These are phyloP conservation scores for Sapayoa aenigma DNA, from an alignment of 2,113 vertebrate genomes.

Conservation along the genomic window DNA sequence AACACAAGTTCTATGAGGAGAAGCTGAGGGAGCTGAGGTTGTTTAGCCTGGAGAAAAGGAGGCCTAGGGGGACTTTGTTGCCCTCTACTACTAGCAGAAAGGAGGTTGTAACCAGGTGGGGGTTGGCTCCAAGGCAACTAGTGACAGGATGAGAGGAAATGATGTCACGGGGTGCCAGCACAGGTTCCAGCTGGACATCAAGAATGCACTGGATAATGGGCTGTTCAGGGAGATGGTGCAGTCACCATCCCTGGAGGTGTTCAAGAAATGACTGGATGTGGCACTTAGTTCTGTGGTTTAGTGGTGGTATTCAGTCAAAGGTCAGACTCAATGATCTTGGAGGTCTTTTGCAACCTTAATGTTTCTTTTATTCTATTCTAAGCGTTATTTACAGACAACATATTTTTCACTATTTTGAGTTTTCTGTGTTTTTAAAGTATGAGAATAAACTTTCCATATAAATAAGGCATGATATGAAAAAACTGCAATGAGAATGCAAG, in stretches of 20 bases:
- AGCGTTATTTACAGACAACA: background rate
- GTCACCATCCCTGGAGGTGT: background rate
- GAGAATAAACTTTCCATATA: background rate
- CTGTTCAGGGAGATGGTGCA: background rate
- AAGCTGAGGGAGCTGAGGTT: background rate
- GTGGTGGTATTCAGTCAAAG: background rate
- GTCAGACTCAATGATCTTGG: background rate
- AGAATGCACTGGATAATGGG: background rate
- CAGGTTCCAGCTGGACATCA: background rate
- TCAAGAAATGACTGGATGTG: background rate
- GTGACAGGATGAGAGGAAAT: background rate
- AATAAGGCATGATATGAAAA: constrained; percentile 11
- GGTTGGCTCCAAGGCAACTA: background rate
- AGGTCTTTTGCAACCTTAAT: background rate
- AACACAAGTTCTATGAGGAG: too few relatives aligned
- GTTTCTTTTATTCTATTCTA: background rate
- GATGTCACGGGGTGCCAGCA: background rate
- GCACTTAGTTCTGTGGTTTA: background rate
- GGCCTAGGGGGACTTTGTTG: too few relatives aligned
- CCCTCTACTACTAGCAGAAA: background rate
- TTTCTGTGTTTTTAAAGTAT: background rate
- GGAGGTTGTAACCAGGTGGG: too few relatives aligned
- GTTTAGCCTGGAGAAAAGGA: background rate
- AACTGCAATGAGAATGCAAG: background rate
- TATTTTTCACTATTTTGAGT: background rate